Conservation (phyloP, 2,797 vertebrate genomes). For the Scolopax rusticola region DNA sequence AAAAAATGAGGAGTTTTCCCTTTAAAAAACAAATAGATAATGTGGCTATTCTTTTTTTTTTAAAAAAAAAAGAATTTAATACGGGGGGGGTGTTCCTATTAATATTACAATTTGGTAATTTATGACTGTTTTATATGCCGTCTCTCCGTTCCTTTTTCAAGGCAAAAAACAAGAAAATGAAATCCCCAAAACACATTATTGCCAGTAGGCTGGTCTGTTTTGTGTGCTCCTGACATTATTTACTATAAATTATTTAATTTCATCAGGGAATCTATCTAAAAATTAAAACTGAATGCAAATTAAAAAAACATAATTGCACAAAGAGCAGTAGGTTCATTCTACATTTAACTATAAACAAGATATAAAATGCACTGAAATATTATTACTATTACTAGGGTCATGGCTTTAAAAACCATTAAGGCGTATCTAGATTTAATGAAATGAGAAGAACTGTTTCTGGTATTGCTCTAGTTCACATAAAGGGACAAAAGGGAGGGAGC, state of each 20-base stretch:
- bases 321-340: background rate
- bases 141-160: background rate
- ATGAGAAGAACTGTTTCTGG: slow-evolving; percentile 6
- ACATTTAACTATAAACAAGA: background rate
- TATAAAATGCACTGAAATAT: background rate
- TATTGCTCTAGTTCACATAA: slow-evolving; percentile 10
- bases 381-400: background rate
- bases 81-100: background rate
- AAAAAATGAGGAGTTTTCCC: background rate
- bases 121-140: background rate
- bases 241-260: background rate
- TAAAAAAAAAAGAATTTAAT: background rate
- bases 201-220: background rate
- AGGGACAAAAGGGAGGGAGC: background rate
- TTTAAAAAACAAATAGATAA: background rate
- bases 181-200: background rate
- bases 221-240: background rate
- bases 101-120: background rate
- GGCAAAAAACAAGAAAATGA: background rate
- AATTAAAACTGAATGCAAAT: background rate
- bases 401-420: slow-evolving; percentile 13
- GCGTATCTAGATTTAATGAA: background rate
- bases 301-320: background rate
- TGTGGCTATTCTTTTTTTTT: fast-evolving
- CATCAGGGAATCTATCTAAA: background rate